phyloP scores from a whole-genome alignment of 2,888 invertebrate genomes.

The Charanyca ferruginea region DNA sequence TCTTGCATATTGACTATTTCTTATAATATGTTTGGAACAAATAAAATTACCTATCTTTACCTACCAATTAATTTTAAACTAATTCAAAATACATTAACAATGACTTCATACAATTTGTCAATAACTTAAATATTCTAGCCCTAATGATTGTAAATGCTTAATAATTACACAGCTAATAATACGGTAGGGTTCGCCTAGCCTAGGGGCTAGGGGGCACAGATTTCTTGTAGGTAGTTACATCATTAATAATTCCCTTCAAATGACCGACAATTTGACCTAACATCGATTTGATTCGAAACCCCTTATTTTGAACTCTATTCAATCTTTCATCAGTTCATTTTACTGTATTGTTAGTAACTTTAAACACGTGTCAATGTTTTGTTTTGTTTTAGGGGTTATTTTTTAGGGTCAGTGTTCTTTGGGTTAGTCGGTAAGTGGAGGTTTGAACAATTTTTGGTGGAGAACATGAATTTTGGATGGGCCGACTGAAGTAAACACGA shows the following conservation, averaged over 20 bases:
- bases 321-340: slow-evolving; percentile 21
- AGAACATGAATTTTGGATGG: background rate
- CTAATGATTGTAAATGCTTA: slow-evolving; percentile 9
- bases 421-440: background rate
- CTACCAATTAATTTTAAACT: background rate
- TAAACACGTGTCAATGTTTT: background rate
- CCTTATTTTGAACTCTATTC: slow-evolving; percentile 24
- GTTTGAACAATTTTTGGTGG: background rate
- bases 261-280: slow-evolving; percentile 22
- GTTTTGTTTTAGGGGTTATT: background rate
- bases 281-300: slow-evolving; percentile 22
- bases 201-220: slow-evolving; percentile 16
- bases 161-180: slow-evolving; percentile 38
- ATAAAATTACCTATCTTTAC: no score
- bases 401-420: slow-evolving; percentile 9
- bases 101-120: slow-evolving; percentile 1
- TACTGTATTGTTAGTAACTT: background rate
- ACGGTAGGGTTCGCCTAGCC: background rate
- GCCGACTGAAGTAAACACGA: background rate
- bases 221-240: slow-evolving; percentile 24
- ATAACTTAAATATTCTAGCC: slow-evolving; percentile 15
- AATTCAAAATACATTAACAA: background rate
- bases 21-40: no score
- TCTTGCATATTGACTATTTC: no score
- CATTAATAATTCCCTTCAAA: slow-evolving; percentile 47